Conservation (phyloP, 2,888 invertebrate species). For the Hipparchia sbordonii region DNA sequence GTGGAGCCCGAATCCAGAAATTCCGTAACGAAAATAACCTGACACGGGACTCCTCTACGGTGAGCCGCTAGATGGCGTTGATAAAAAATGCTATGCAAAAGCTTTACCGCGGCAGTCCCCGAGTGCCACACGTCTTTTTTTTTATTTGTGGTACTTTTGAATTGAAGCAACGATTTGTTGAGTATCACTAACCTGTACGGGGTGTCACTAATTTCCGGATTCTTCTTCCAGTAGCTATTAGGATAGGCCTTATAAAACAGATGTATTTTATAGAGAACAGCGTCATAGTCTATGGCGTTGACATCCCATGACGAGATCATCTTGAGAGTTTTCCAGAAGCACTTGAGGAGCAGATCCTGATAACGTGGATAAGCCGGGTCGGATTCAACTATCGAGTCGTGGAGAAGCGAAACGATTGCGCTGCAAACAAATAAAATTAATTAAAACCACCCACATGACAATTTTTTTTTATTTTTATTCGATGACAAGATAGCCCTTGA, state of each 20-base stretch:
- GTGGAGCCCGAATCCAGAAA: too few species aligned
- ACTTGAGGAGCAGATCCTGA: slow-evolving; percentile 94
- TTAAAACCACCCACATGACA: neutral
- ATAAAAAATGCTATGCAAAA: too few species aligned
- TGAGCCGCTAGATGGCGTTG: too few species aligned
- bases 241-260: slow-evolving; percentile 95
- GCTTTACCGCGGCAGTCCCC: too few species aligned
- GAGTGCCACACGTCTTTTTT: too few species aligned
- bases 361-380: slow-evolving; percentile 85
- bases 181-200: slow-evolving; percentile 83
- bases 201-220: slow-evolving; percentile 89
- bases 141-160: too few species aligned
- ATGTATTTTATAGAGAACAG: slow-evolving; percentile 92
- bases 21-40: too few species aligned
- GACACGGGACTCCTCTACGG: too few species aligned
- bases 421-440: slow-evolving; percentile 75
- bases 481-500: too few species aligned
- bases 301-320: slow-evolving; percentile 91
- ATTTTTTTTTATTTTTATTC: too few species aligned
- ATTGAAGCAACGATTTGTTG: too few species aligned
- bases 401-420: slow-evolving; percentile 93
- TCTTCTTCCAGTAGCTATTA: slow-evolving; percentile 92
- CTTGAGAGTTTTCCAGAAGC: slow-evolving; percentile 97
- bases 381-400: slow-evolving; percentile 89
- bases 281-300: slow-evolving; percentile 89